Base-by-base conservation (phyloP, 2,888 invertebrate species). In the Buathra laborator region DNA sequence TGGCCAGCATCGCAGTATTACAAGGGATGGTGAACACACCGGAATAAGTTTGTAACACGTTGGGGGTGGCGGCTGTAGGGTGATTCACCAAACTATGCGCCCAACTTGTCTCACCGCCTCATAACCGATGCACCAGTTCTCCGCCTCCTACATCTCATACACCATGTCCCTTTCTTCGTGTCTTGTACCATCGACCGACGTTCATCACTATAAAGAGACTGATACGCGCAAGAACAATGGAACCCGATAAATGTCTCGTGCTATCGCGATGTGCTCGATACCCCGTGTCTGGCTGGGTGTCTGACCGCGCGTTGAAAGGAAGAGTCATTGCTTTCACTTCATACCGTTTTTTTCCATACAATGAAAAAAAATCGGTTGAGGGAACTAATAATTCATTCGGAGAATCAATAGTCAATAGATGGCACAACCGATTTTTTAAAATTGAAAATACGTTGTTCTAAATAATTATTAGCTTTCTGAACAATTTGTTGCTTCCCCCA, bases 41-140 rank as follows among this genome's bases (percentile, higher is more conserved):
- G 62, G 67, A 79, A 85, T 83, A 85, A 87, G 83, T 87, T 87
- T 74, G 77, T 80, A 83, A 81, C 86, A 85, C 83, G 79, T 37
- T 76, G 76, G 77, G 37, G 37, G 6, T 44, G 46, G 77, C 64
- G 77, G 56, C 79, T 32, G 29, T n/a, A 62, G n/a, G 5, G 83
- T 70, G 56, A 75, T 74, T 78, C 81, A 46, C 85, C 81, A 81
- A 87, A 87, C 82, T 86, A 84, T 82, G 64, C 16, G 46, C 71
- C 83, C 71, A 86, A 85, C 82, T 85, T 83, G 77, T 79, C 67
- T 43, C 64, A 56, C 75, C 71, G 19, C 43, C 70, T 70, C 82
- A 76, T 72, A 62, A 74, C 14, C 44, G n/a, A 68, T 64, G 24
- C 76, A 62, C 70, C 44, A 67, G 43, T 53, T 67, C 51, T 66